These are phyloP conservation scores for Todiramphus saurophagus DNA, from an alignment of 2,113 vertebrate species.

Conservation along the genomic window DNA sequence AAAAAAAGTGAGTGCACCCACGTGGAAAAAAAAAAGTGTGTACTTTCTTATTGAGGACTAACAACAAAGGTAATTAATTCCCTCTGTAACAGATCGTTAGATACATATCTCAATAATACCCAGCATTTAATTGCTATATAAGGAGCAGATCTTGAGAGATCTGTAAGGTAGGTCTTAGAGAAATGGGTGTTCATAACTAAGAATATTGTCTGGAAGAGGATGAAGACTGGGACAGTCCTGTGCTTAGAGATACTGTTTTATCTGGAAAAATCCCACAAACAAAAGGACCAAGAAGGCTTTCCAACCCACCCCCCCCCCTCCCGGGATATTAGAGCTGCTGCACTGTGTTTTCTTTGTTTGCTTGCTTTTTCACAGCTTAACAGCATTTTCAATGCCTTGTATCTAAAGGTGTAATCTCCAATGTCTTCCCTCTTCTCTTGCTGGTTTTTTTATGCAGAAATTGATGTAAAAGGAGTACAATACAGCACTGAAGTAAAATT, in stretches of 20 bases:
- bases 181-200: neutral
- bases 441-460: neutral
- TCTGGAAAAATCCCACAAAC: neutral
- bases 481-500: neutral
- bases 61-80: neutral
- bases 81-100: neutral
- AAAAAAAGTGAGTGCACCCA: neutral
- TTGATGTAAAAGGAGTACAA: neutral
- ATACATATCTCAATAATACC: neutral
- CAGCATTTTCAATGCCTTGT: neutral
- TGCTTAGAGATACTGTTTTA: neutral
- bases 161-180: neutral
- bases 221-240: neutral
- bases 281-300: neutral
- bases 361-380: neutral
- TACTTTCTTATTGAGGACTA: neutral
- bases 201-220: neutral
- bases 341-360: neutral
- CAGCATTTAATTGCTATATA: neutral
- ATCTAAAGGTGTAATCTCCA: neutral
- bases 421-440: neutral
- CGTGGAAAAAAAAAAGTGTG: neutral
- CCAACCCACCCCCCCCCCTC: no score
- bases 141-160: neutral
- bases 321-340: neutral